Base-by-base conservation (phyloP, 2,797 vertebrate genomes). In the Premnoplex brunnescens region DNA sequence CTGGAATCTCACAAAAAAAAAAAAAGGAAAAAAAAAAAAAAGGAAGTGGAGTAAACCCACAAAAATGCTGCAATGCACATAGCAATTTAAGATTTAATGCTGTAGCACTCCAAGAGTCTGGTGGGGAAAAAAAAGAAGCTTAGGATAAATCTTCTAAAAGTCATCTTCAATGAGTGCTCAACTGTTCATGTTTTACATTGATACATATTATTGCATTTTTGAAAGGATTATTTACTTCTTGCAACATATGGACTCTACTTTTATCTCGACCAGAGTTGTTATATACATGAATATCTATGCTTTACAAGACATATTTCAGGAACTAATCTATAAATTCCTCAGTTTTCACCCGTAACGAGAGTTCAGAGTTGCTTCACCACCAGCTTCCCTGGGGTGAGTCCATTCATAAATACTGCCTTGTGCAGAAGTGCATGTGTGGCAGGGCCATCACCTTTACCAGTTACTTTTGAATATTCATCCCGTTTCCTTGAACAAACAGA, bases 211-310 rank as follows among this genome's bases (percentile, higher is more conserved):
- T 51, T 95, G 85, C 87, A 60, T 90, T 94, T 95, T 81, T 56
- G 41, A 60, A 94, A 84, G 66, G 63, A 64, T 91, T 93, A 90
- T 95, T 93, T 96, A 92, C 37, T 43, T 82, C 85, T 89, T 84
- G 59, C 63, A 90, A 71, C 82, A 90, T 82, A 86, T 48, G 73
- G 71, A 43, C 44, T 56, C 36, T 36, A 34, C 43, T 73, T 69
- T 89, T 85, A 55, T 89, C 82, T 92, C 36, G 63, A 75, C 63
- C 24, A 41, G 36, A 68, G 62, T 71, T 82, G 6, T 56, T 87
- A 26, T 23, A 41, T 22, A 41, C 55, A 44, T 43, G 54, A 56
- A 55, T 85, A 39, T 60, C 56, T 81, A 3, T 71, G 63, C 22
- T 93, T 86, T 86, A 39, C 1, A 6, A 86, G 62, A 36, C 74